Evolutionary conservation across 1,140 invertebrate genomes (phyloP), one percentile per base, ranked within the genome.

Genomic region (Cydia amplana): DNA sequence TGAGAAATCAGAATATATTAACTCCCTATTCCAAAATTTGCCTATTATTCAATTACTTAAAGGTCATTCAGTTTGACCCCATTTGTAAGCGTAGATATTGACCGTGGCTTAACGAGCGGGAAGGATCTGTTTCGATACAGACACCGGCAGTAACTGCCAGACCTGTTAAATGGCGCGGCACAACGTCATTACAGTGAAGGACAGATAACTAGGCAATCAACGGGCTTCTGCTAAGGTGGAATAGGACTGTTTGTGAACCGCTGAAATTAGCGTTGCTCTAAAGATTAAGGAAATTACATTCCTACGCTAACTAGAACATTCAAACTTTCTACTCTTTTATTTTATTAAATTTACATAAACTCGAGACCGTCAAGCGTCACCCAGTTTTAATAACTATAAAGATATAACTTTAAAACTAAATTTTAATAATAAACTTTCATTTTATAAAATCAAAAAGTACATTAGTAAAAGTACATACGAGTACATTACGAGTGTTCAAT

Each of bases 131-230:
- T 79, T 77, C 77, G 77, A 75, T 32, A 76, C 79, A 82, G 76
- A 85, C 75, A 81, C 76, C 75, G 81, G 77, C 78, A 84, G 77
- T 86, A 83, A 87, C 74, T 75, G 28, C 78, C 83, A 85, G 83
- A 79, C 76, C 74, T 78, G 83, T 77, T 83, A 79, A 88, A 88
- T 87, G 79, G 80, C 40, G 76, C 81, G 82, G 55, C 76, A 80
- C 80, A 80, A 76, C 79, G 76, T 70, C 65, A 70, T 82, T 78
- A 79, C 80, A 77, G 64, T 73, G 72, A 72, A 72, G 75, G 73
- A 32, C 77, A 78, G 77, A 70, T 70, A 70, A 70, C 65, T 70
- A 40, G 65, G 36, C 18, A 70, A 70, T 70, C 65, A 70, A 18
- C 65, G 28, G 28, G 65, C 7, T 18, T 0, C 64, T 40, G 14